Evolutionary conservation across 2,888 invertebrate species (phyloP).

Genomic region (Lypha dubia): DNA sequence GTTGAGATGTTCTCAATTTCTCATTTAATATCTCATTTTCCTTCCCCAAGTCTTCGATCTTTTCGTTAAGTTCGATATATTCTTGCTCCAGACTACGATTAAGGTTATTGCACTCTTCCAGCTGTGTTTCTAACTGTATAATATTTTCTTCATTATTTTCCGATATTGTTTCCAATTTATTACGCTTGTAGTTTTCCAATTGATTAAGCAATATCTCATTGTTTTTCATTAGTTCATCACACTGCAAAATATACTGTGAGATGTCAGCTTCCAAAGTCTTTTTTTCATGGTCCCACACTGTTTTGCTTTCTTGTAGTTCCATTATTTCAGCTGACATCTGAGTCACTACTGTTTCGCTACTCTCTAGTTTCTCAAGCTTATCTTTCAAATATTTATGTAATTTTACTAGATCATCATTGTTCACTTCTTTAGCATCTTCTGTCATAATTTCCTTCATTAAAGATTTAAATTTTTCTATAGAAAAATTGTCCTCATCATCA

Average conservation of each 20-base stretch:
- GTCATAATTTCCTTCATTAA: slow-evolving; percentile 76
- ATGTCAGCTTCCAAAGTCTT: slow-evolving; percentile 83
- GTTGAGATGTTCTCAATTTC: slow-evolving; percentile 77
- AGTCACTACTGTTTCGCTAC: slow-evolving; percentile 85
- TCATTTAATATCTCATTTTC: slow-evolving; percentile 76
- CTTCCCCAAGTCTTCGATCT: slow-evolving; percentile 83
- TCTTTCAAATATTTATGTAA: slow-evolving; percentile 85
- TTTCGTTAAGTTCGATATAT: slow-evolving; percentile 85
- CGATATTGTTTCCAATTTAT: slow-evolving; percentile 88
- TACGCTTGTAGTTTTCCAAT: slow-evolving; percentile 86
- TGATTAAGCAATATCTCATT: slow-evolving; percentile 88
- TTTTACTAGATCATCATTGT: slow-evolving; percentile 74
- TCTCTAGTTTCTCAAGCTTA: slow-evolving; percentile 85
- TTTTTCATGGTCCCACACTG: slow-evolving; percentile 85
- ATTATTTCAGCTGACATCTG: slow-evolving; percentile 85
- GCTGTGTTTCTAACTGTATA: slow-evolving; percentile 86
- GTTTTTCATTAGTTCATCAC: slow-evolving; percentile 88
- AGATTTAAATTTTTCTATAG: slow-evolving; percentile 76
- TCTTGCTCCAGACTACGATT: slow-evolving; percentile 86
- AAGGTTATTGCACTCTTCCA: slow-evolving; percentile 86
- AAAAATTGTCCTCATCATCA: slow-evolving; percentile 72
- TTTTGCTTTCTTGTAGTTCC: slow-evolving; percentile 83
- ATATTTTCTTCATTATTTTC: slow-evolving; percentile 89
- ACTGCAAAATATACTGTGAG: slow-evolving; percentile 85
- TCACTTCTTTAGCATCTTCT: slow-evolving; percentile 70